Conservation (phyloP, 2,888 invertebrate species). For the Ctenicera cuprea region DNA sequence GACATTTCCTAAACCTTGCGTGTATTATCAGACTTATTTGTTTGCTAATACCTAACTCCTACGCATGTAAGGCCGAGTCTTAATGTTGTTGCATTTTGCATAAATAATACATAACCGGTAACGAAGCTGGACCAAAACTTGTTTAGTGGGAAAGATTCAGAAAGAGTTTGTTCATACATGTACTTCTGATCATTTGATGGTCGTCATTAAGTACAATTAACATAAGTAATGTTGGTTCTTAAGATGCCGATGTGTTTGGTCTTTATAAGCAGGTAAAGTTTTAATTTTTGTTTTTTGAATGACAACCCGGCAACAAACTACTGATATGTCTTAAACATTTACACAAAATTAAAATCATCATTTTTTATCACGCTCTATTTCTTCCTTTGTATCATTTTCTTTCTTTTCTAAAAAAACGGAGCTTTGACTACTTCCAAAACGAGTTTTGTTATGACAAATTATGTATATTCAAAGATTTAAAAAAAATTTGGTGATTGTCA, state of each 20-base stretch:
- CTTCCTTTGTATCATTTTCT: too few species aligned
- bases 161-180: constrained; percentile 18
- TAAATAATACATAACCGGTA: constrained; percentile 50
- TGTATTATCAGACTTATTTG: constrained; percentile 35
- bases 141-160: constrained; percentile 38
- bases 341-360: too few species aligned
- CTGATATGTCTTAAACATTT: too few species aligned
- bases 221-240: constrained; percentile 26
- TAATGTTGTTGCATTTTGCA: constrained; percentile 52
- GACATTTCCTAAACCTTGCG: not conserved
- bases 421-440: too few species aligned
- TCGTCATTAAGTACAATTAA: constrained; percentile 27
- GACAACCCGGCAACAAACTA: too few species aligned
- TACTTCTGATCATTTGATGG: constrained; percentile 16
- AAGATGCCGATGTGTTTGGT: constrained; percentile 18
- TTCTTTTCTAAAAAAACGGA: too few species aligned
- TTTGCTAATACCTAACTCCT: constrained; percentile 45
- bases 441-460: too few species aligned
- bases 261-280: not conserved
- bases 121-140: constrained; percentile 37
- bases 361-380: too few species aligned
- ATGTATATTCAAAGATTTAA: too few species aligned
- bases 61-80: constrained; percentile 36
- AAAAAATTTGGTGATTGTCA: too few species aligned
- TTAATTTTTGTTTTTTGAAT: too few species aligned